A percentile compares a stretch with the other conserved stretches of the same genome.
These are phyloP conservation scores for Microcebus lehilahytsara DNA, from an alignment of 2,113 vertebrate genomes.

Conservation along the genomic window DNA sequence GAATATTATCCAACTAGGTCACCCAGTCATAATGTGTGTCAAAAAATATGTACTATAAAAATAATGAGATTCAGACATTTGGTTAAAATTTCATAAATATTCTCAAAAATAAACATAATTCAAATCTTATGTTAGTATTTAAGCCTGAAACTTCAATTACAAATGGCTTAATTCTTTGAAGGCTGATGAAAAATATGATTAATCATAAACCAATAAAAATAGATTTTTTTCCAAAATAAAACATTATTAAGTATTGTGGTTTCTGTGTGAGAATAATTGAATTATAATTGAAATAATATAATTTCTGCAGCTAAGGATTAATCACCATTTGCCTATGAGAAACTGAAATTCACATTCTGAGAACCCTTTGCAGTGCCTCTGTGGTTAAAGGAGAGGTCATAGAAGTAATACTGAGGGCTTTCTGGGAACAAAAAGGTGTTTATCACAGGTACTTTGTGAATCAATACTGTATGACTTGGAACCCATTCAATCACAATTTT, in stretches of 20 bases:
- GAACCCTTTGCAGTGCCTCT: neutral
- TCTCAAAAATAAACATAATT: conserved; percentile 70
- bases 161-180: conserved; percentile 70
- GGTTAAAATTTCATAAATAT: conserved; percentile 70
- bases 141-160: conserved; percentile 73
- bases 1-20: neutral
- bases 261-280: neutral
- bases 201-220: neutral
- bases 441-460: neutral
- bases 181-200: conserved; percentile 61
- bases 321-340: neutral
- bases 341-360: neutral
- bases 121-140: conserved; percentile 73
- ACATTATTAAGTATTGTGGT: neutral
- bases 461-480: neutral
- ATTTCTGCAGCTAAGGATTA: neutral
- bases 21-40: neutral
- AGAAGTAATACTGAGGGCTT: neutral
- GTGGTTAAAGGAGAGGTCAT: neutral
- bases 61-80: conserved; percentile 52
- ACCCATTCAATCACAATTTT: neutral
- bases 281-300: conserved; percentile 18
- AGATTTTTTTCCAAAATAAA: neutral
- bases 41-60: neutral
- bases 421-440: neutral